A percentile compares a stretch with the other conserved stretches of the same genome.
Conservation (phyloP, 2,113 vertebrate genomes). For the Pelvicachromis taeniatus region DNA sequence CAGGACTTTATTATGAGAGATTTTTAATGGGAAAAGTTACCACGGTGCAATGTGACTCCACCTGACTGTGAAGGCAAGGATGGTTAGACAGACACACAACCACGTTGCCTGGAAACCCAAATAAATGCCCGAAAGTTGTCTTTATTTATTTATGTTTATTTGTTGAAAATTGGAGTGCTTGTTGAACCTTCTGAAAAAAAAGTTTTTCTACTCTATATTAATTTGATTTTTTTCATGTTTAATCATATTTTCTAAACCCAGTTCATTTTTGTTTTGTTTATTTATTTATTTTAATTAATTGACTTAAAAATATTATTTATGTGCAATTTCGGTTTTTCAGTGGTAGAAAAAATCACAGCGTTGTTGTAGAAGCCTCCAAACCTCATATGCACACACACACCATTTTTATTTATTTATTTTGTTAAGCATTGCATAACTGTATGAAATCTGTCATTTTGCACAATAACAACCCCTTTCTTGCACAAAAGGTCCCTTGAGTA, state of each 20-base stretch:
- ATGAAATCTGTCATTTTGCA: not conserved
- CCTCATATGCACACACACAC: not conserved
- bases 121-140: not conserved
- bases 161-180: not conserved
- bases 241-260: not conserved
- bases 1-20: slow-evolving; percentile 31
- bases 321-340: not conserved
- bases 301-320: not conserved
- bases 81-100: not conserved
- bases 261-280: not conserved
- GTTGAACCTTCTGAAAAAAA: not conserved
- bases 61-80: not conserved
- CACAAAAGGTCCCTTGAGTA: not conserved
- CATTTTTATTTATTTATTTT: not conserved
- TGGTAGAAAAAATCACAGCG: not conserved
- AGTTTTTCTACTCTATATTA: accelerated
- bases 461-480: not conserved
- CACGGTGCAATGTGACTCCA: slow-evolving; percentile 1
- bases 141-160: not conserved
- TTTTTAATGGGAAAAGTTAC: slow-evolving; percentile 12
- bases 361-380: not conserved
- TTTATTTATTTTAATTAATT: not conserved
- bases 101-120: not conserved
- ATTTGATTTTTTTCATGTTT: not conserved
- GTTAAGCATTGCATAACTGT: not conserved